Evolutionary conservation across 2,888 invertebrate genomes (phyloP).

Genomic region (Harpalus rubripes): DNA sequence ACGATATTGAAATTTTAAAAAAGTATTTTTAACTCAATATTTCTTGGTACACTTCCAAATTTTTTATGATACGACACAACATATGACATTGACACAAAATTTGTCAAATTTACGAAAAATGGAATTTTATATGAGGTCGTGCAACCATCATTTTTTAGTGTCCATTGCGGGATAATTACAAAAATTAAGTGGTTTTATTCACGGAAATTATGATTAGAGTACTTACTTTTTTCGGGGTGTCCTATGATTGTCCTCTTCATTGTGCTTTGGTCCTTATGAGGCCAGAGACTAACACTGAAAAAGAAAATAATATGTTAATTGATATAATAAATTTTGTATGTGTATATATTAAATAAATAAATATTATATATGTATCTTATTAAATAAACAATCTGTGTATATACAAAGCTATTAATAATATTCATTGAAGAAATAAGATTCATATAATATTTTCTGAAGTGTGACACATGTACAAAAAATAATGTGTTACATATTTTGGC

Average conservation of each 20-base stretch:
- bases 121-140: constrained; percentile 10
- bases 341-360: too few relatives aligned
- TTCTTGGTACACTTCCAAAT: constrained; percentile 16
- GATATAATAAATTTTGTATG: neutral
- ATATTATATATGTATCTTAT: too few relatives aligned
- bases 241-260: neutral
- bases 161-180: neutral
- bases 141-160: neutral
- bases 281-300: neutral
- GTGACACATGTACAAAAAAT: neutral
- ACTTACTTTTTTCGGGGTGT: neutral
- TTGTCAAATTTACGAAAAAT: constrained; percentile 37
- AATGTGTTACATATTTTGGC: neutral
- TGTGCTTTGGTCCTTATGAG: neutral
- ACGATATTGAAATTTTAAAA: constrained; percentile 47
- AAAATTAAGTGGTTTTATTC: neutral
- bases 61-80: constrained; percentile 15
- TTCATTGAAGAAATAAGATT: too few relatives aligned
- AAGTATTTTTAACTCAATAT: constrained; percentile 35
- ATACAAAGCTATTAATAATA: too few relatives aligned
- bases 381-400: too few relatives aligned
- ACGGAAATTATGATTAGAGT: neutral
- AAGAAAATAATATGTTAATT: neutral
- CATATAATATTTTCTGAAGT: too few relatives aligned
- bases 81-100: constrained; percentile 45